Percentiles rank a stretch among this genome's conserved stretches.
phyloP scores from a whole-genome alignment of 1,140 invertebrate genomes.

The Leptopilina clavipes region DNA sequence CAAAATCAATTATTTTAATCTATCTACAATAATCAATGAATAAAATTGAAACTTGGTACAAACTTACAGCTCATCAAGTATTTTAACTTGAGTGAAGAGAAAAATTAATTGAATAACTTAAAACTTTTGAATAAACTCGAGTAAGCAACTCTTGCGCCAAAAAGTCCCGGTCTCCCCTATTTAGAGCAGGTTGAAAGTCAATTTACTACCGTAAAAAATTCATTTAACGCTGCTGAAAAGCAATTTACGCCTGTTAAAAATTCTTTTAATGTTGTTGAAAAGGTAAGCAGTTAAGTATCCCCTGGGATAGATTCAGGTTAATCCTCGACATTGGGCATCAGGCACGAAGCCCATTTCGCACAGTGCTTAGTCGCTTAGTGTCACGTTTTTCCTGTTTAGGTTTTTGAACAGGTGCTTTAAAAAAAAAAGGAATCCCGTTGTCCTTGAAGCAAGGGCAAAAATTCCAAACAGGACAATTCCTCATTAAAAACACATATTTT shows the following conservation, averaged over 20 bases:
- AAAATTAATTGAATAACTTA: too few relatives aligned
- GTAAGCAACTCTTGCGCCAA: too few relatives aligned
- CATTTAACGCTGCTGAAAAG: not conserved
- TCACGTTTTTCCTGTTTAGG: conserved; percentile 55
- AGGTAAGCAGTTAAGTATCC: conserved; percentile 30
- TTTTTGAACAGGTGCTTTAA: conserved; percentile 44
- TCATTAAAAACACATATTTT: conserved; percentile 65
- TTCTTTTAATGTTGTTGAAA: conserved; percentile 4
- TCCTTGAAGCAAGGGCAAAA: conserved; percentile 28
- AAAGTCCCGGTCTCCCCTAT: too few relatives aligned
- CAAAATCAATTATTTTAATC: too few relatives aligned
- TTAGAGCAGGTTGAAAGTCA: not conserved
- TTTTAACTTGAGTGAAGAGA: too few relatives aligned
- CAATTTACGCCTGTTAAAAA: conserved; percentile 10
- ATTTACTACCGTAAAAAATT: not conserved
- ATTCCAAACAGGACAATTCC: conserved; percentile 17
- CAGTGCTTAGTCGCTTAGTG: conserved; percentile 48
- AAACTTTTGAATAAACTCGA: too few relatives aligned
- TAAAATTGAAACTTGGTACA: too few relatives aligned
- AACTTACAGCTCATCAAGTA: too few relatives aligned
- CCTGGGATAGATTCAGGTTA: conserved; percentile 52
- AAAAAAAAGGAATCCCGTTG: not conserved
- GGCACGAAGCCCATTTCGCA: conserved; percentile 63
- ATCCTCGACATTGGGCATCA: conserved; percentile 54
- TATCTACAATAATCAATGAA: too few relatives aligned